Evolutionary conservation across 2,113 vertebrate genomes (phyloP), one percentile per base, ranked within the genome.

Genomic region (Tapirus terrestris): DNA sequence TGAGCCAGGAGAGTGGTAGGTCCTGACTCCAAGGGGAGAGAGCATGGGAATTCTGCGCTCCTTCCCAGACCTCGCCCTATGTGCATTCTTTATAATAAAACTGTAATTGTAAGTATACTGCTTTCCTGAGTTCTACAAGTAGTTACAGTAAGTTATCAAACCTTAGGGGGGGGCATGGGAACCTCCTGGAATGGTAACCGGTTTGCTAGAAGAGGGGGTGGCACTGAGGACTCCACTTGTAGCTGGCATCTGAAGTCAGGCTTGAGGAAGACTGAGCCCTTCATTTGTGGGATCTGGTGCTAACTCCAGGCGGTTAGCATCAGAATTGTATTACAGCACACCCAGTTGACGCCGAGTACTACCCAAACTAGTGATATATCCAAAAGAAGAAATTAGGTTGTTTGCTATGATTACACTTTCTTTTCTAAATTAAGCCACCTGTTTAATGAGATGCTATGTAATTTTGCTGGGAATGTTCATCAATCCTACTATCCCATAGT

Each of bases 351-450:
- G 17, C 60, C 31, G 33, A n/a, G 8, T 16, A 25, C 23, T 72
- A 53, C 25, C n/a, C 83, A 65, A 76, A 60, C 61, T 67, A 73
- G 18, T 23, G 48, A 80, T 36, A 13, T 12, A 43, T 16, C 17
- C 51, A 73, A 80, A 77, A 45, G 80, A 63, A n/a, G 5, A 31
- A 51, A 83, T 56, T 67, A 45, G 65, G 14, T 84, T 56, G n/a
- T 31, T 79, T 60, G 25, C 72, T 80, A 83, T 21, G 60, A 83
- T 88, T 77, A 68, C 0, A 43, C 67, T 89, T 92, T 79, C 13
- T 84, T 88, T 83, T 88, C 86, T 88, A 75, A 88, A 75, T 67
- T 75, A 86, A 92, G 61, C n/a, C 51, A 43, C 45, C 18, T 60
- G 31, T 91, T 87, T 80, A 91, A 83, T 76, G 51, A 79, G 58